These are phyloP conservation scores for Lutjanus erythropterus DNA, from an alignment of 2,113 vertebrate genomes.

Conservation along the genomic window DNA sequence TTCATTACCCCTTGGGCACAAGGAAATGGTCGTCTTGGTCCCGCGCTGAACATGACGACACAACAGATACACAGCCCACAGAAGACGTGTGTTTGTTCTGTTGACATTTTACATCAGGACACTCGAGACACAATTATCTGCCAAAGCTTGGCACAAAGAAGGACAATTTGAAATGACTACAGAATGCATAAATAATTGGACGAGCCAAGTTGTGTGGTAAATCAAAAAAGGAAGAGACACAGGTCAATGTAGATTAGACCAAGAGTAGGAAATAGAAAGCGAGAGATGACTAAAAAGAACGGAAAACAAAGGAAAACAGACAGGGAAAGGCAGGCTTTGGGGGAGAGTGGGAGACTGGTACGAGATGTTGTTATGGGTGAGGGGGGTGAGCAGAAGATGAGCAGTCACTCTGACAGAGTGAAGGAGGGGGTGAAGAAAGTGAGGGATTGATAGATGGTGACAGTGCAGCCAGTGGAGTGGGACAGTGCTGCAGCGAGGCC, in stretches of 20 bases:
- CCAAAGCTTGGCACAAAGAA: conserved; percentile 37
- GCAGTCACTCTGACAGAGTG: conserved; percentile 61
- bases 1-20: neutral
- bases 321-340: conserved; percentile 28
- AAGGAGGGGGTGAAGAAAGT: conserved; percentile 37
- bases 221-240: conserved; percentile 38
- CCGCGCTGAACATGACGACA: conserved; percentile 10
- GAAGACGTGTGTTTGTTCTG: conserved; percentile 24
- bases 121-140: conserved; percentile 45
- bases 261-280: conserved; percentile 11
- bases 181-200: conserved; percentile 18
- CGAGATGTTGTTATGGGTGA: conserved; percentile 4
- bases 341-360: conserved; percentile 8
- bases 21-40: neutral
- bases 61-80: conserved; percentile 19
- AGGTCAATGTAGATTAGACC: conserved; percentile 3
- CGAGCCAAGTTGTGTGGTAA: neutral
- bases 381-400: conserved; percentile 52
- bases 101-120: conserved; percentile 47
- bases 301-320: conserved; percentile 25
- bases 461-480: conserved; percentile 54
- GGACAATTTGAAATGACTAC: conserved; percentile 3
- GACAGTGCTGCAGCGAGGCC: conserved; percentile 39
- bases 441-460: conserved; percentile 72
- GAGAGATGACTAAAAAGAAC: conserved; percentile 15